Conservation (phyloP, 2,888 invertebrate genomes). For the Unio pictorum region DNA sequence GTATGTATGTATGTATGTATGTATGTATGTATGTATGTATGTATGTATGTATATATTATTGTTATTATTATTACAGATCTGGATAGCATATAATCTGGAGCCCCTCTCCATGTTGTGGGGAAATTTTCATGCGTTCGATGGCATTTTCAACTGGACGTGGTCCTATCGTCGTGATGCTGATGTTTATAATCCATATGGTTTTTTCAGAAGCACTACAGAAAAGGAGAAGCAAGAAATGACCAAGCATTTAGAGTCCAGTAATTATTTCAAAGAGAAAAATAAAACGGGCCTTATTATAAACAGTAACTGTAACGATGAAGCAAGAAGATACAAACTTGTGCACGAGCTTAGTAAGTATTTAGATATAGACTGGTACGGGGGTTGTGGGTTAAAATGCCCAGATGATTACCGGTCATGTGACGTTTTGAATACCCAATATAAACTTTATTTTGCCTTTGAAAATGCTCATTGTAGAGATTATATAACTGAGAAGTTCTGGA, state of each 20-base stretch:
- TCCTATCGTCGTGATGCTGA: constrained; percentile 13
- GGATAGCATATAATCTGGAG: constrained; percentile 20
- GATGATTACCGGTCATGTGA: constrained; percentile 7
- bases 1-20: too few species aligned
- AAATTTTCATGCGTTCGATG: constrained; percentile 11
- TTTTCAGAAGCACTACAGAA: constrained; percentile 5
- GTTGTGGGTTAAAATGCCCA: not conserved
- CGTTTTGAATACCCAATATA: too few species aligned
- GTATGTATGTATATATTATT: too few species aligned
- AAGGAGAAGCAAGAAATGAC: not conserved
- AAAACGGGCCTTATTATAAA: constrained; percentile 13
- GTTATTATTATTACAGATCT: constrained; percentile 2
- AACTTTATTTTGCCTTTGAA: too few species aligned
- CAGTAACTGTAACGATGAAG: constrained; percentile 22
- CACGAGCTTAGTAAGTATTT: constrained; percentile 12
- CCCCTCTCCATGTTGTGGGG: constrained; percentile 22
- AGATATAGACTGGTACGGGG: constrained; percentile 9
- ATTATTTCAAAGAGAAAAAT: constrained; percentile 9
- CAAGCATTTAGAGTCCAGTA: not conserved
- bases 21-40: too few species aligned
- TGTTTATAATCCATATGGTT: constrained; percentile 15
- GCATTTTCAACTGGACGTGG: constrained; percentile 27
- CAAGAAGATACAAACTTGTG: constrained; percentile 15
- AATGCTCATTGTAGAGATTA: too few species aligned
- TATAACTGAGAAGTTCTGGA: too few species aligned